Conservation (phyloP, 2,888 invertebrate genomes). For the Galerucella calmariensis region DNA sequence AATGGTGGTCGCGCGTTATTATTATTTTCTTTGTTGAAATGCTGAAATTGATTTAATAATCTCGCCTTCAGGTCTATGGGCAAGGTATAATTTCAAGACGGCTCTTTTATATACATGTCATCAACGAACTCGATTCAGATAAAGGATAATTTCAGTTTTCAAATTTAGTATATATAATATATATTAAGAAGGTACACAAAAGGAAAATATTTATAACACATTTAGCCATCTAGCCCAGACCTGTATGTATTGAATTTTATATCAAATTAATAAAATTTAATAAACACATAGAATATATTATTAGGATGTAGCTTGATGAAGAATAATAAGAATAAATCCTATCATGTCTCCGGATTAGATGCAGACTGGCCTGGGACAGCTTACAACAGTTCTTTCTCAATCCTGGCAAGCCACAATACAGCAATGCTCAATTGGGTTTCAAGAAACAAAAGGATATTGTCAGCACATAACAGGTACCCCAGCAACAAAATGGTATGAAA, state of each 20-base stretch:
- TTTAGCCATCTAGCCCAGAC: background rate
- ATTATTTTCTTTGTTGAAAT: constrained; percentile 18
- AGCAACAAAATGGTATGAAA: too few species aligned
- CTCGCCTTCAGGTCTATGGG: constrained; percentile 7
- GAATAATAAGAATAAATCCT: too few species aligned
- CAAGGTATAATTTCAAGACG: constrained; percentile 14
- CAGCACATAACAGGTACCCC: too few species aligned
- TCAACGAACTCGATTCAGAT: background rate
- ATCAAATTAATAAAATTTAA: too few species aligned
- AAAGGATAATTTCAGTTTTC: background rate
- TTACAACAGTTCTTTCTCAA: too few species aligned
- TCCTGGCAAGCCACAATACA: too few species aligned
- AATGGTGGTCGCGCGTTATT: constrained; percentile 13
- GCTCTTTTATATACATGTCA: background rate
- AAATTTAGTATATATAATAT: background rate
- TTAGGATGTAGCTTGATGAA: too few species aligned
- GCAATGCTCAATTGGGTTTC: too few species aligned
- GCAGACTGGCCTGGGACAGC: too few species aligned
- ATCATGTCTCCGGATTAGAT: too few species aligned
- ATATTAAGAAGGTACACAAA: background rate
- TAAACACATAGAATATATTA: too few species aligned
- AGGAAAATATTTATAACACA: background rate
- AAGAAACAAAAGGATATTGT: too few species aligned
- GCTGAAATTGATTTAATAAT: constrained; percentile 26
- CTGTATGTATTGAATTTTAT: background rate